Evolutionary conservation across 2,888 invertebrate genomes (phyloP).

Genomic region (Ligdia adustata): DNA sequence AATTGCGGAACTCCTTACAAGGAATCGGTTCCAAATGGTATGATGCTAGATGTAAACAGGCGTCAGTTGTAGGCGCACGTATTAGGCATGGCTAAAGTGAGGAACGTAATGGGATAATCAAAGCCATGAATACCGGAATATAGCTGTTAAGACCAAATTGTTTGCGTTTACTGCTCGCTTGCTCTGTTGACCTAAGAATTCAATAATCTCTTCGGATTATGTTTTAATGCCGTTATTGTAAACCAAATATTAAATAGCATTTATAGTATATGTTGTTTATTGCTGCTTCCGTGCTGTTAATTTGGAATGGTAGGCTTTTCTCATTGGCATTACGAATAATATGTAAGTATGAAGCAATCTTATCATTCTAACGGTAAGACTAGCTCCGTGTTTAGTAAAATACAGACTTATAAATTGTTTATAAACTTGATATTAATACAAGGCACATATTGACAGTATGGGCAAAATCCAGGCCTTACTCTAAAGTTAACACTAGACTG

Average conservation of each 20-base stretch:
- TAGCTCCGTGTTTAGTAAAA: constrained; percentile 1
- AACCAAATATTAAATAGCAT: too few species aligned
- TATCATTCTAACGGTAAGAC: constrained; percentile 9
- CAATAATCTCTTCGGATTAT: too few species aligned
- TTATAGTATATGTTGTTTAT: too few species aligned
- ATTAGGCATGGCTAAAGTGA: neutral
- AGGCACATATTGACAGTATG: neutral
- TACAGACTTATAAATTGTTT: constrained; percentile 3
- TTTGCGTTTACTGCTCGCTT: too few species aligned
- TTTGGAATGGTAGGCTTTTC: too few species aligned
- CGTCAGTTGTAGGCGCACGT: neutral
- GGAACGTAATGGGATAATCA: neutral
- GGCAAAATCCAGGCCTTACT: too few species aligned
- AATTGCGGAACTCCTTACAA: constrained; percentile 14
- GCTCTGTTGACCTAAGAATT: too few species aligned
- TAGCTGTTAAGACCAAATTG: too few species aligned
- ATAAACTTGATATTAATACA: constrained; percentile 4
- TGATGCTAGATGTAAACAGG: constrained; percentile 1
- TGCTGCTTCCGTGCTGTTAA: too few species aligned
- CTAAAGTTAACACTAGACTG: too few species aligned
- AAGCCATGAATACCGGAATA: neutral
- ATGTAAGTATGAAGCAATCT: constrained; percentile 2
- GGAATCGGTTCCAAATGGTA: neutral
- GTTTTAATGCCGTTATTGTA: too few species aligned
- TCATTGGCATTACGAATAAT: too few species aligned